Percentiles rank a stretch among this genome's conserved stretches.
Conservation (phyloP, 2,888 invertebrate species). For the Druceiella hillmani region DNA sequence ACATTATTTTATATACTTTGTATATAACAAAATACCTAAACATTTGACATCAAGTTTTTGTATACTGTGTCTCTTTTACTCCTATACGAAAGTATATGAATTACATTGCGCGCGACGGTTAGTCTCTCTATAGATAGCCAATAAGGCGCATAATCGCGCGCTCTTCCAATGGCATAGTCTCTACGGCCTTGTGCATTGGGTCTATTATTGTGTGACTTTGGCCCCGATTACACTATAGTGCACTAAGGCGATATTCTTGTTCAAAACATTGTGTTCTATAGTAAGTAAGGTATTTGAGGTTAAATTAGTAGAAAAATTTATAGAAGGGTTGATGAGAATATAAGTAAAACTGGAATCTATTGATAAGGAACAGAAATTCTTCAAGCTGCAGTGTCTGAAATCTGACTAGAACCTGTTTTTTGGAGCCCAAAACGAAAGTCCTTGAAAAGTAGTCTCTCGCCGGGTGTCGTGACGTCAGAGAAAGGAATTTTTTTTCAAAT, state of each 20-base stretch:
- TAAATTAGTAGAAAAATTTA: too few species aligned
- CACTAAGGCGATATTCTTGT: too few species aligned
- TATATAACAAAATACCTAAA: constrained; percentile 49
- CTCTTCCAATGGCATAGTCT: constrained; percentile 12
- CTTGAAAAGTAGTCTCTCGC: constrained; percentile 51
- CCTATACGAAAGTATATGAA: constrained; percentile 43
- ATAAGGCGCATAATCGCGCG: constrained; percentile 31
- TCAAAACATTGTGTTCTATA: too few species aligned
- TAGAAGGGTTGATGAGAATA: too few species aligned
- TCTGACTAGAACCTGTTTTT: too few species aligned
- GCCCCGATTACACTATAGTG: too few species aligned
- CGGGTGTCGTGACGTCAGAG: constrained; percentile 47
- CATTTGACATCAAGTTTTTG: constrained; percentile 51
- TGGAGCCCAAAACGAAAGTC: constrained; percentile 45
- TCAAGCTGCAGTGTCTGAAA: too few species aligned
- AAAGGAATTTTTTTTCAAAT: constrained; percentile 39
- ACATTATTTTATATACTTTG: too few species aligned
- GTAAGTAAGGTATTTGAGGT: too few species aligned
- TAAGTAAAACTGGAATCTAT: too few species aligned
- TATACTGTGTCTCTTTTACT: constrained; percentile 41
- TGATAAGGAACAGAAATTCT: too few species aligned
- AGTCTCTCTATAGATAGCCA: constrained; percentile 38
- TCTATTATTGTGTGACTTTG: constrained; percentile 32
- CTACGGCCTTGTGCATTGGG: constrained; percentile 27
- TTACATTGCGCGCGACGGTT: constrained; percentile 50